These are phyloP conservation scores for Hydrotaea diabolus DNA, from an alignment of 2,888 invertebrate species.

Conservation along the genomic window DNA sequence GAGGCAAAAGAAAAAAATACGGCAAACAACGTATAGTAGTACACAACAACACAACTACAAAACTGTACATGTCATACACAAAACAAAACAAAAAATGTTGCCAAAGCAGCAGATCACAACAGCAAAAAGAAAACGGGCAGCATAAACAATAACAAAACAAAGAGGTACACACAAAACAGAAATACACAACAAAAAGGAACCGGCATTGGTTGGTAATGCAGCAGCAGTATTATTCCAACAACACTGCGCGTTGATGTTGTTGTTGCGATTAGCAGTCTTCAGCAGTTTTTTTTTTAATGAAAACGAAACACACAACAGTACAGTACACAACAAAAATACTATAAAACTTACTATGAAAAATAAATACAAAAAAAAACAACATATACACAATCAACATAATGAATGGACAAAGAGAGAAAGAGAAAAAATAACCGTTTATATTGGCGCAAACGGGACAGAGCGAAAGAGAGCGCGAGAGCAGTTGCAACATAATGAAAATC, in stretches of 20 bases:
- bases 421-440: conserved; percentile 17
- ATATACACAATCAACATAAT: conserved; percentile 39
- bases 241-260: not conserved
- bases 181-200: conserved; percentile 41
- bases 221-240: conserved; percentile 39
- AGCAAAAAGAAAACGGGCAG: not conserved
- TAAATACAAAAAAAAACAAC: conserved; percentile 48
- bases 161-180: conserved; percentile 2
- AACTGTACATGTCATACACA: conserved; percentile 15
- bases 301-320: conserved; percentile 63
- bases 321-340: conserved; percentile 70
- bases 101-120: conserved; percentile 1
- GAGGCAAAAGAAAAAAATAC: not conserved
- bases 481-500: not conserved
- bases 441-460: not conserved
- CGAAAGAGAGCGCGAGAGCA: not conserved
- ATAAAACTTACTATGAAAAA: conserved; percentile 63
- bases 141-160: conserved; percentile 41
- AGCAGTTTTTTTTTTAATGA: conserved; percentile 53
- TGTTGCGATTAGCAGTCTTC: conserved; percentile 15
- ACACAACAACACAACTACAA: conserved; percentile 30
- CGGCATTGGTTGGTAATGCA: conserved; percentile 62
- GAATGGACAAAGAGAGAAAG: conserved; percentile 50
- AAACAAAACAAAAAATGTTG: conserved; percentile 28
- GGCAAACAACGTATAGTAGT: too few species aligned